These are phyloP conservation scores for Sciurus carolinensis DNA, from an alignment of 2,797 vertebrate genomes.

Conservation along the genomic window DNA sequence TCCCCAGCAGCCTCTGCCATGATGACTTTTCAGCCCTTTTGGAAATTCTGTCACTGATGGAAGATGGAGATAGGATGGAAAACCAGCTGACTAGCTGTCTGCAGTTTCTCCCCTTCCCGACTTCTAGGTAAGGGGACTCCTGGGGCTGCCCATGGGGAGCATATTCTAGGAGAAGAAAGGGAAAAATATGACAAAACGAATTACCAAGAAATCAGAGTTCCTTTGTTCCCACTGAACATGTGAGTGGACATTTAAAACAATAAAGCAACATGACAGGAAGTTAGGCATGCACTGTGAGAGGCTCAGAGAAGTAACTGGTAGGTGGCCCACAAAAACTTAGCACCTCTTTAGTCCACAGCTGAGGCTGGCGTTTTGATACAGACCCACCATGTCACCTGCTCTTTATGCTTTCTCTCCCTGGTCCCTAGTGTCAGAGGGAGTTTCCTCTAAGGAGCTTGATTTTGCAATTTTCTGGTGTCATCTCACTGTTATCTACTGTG, in stretches of 20 bases:
- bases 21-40: neutral
- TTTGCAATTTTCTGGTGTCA: constrained; percentile 25
- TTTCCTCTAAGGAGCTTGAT: neutral
- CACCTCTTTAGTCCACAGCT: neutral
- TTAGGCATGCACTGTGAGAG: neutral
- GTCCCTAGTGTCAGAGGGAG: neutral
- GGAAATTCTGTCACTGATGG: neutral
- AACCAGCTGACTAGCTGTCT: neutral
- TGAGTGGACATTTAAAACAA: constrained; percentile 12
- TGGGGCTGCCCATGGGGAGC: neutral
- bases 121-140: neutral
- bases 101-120: neutral
- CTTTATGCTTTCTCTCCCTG: neutral
- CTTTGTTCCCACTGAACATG: neutral
- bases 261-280: neutral
- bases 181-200: constrained; percentile 30
- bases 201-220: constrained; percentile 26
- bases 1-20: neutral
- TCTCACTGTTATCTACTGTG: constrained; percentile 37
- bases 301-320: neutral
- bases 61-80: neutral
- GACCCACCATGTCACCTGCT: neutral
- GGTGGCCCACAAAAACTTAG: neutral
- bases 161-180: constrained; percentile 21
- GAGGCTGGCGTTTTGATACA: neutral